Base-by-base conservation (phyloP, 2,113 vertebrate genomes). In the Neoarius graeffei region DNA sequence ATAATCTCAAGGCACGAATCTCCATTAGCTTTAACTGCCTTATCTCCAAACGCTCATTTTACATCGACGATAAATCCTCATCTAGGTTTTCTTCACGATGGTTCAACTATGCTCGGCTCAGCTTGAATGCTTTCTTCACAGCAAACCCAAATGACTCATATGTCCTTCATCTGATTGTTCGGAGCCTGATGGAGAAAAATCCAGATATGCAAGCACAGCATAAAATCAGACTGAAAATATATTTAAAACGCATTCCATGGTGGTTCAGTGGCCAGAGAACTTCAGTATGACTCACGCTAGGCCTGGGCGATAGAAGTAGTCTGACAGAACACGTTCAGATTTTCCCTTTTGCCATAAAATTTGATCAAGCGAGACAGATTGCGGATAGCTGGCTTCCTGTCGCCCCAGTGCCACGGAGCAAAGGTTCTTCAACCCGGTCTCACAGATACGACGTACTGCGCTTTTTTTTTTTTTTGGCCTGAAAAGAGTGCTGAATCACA, bases 131-230 rank as follows among this genome's bases (percentile, higher is more conserved):
- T 82, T 81, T 87, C 64, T 30, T 81, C 56, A 74, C 79, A 59
- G 86, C 54, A 83, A 82, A 73, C 80, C 66, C 80, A 87, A 73
- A 87, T 82, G 80, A 73, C 86, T 83, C 56, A 83, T 83, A 42
- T 23, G 81, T 74, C 80, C 80, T 87, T 83, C 23, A 76, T 74
- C 56, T 83, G 80, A 87, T 81, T 81, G 79, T 59, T 82, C 20
- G 25, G 80, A 76, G 62, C 66, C 77, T 77, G 76, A 83, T 76
- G 62, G 67, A 85, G 77, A 81, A 81, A 85, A 35, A 66, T 79
- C 54, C 83, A 81, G 62, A 87, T 83, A 87, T 74, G 81, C 67
- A 83, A 62, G 59, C 27, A 3, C 54, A 71, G 77, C 20, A 71
- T 73, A 74, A 83, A 81, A 81, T 60, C 11, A 71, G 30, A 59